Base-by-base conservation (phyloP, 2,797 vertebrate species). In the Spinibarbus caldwelli region DNA sequence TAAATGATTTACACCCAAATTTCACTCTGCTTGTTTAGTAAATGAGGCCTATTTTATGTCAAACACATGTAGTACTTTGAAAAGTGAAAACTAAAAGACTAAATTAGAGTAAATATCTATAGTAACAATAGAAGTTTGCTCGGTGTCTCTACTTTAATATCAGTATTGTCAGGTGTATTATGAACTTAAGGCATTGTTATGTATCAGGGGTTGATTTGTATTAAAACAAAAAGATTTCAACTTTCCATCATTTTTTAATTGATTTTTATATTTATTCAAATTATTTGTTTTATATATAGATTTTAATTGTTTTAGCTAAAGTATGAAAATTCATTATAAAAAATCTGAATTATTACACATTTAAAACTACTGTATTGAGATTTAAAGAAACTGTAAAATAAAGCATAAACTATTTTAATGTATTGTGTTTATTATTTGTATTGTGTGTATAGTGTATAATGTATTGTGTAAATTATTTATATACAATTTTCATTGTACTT, bases 341-440 rank as follows among this genome's bases (percentile, higher is more conserved):
- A 41, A 0, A 0, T 0, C 3, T 4, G 9, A 38, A 38, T n/a
- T 6, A n/a, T n/a, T 68, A n/a, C 5, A 23, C 2, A 38, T 26
- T 7, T 43, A n/a, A 15, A 67, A 23, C 19, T 9, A 23, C 36
- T 14, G 11, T n/a, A n/a, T 41, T 1, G 41, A 1, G 26, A 49
- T 34, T 29, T 52, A 34, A 52, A 73, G 26, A 49, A 73, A 52
- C 11, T 21, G 2, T 17, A 0, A 26, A 71, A 71, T 45, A 17
- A 17, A 57, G 5, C 12, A 8, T 43, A 1, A 43, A 71, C 14
- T 71, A 26, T 45, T 17, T 26, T 7, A 45, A 71, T 71, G n/a
- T 26, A 9, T 2, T 43, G 21, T 15, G 23, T 43, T 26, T 7
- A 43, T 38, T 23, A n/a, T n/a, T n/a, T n/a, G n/a, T n/a, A n/a